phyloP scores from a whole-genome alignment of 2,888 invertebrate species.

The Capitulum mitella region DNA sequence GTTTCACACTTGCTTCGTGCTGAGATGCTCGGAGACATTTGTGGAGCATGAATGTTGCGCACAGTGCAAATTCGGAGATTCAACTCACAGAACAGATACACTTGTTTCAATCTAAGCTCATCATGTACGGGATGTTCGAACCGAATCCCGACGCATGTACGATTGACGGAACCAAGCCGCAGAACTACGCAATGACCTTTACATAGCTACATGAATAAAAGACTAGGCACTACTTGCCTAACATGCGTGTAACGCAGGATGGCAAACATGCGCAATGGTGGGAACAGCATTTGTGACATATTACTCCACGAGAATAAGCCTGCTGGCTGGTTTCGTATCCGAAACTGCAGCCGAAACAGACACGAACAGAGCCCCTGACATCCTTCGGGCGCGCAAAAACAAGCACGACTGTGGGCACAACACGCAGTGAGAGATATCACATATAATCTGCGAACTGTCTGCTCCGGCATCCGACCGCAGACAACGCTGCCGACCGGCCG shows the following conservation, averaged over 20 bases:
- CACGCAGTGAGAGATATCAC: conserved; percentile 9
- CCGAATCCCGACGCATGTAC: not conserved
- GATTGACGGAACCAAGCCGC: not conserved
- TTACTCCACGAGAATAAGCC: no score
- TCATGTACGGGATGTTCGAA: not conserved
- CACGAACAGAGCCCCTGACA: no score
- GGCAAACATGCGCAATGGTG: not conserved
- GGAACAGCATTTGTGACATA: not conserved
- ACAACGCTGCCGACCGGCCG: no score
- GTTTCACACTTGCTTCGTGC: not conserved
- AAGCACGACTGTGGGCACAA: not conserved
- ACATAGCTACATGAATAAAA: not conserved
- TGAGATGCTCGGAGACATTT: no score
- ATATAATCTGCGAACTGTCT: not conserved
- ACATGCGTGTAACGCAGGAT: not conserved
- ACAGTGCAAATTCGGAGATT: not conserved
- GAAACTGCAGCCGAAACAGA: no score
- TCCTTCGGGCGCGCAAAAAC: not conserved
- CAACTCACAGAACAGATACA: not conserved
- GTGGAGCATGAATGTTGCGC: no score
- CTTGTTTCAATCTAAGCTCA: not conserved
- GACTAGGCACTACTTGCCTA: not conserved
- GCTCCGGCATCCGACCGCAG: no score
- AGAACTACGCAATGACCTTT: not conserved
- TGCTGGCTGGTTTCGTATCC: no score